Conservation (phyloP, 2,113 vertebrate genomes). For the Oenanthe oenanthe region DNA sequence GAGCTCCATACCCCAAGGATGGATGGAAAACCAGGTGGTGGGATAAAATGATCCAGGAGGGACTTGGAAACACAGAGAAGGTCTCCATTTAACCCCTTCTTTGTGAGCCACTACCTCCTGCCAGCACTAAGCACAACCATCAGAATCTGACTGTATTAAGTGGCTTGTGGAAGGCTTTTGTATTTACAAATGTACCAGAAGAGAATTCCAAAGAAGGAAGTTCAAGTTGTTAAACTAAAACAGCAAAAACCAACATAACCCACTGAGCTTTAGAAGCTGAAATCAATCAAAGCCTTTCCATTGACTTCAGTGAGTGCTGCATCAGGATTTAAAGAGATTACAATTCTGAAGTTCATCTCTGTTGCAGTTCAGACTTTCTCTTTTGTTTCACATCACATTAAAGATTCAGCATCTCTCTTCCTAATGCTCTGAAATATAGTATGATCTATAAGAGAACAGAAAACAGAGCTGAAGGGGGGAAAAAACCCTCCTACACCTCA, state of each 20-base stretch:
- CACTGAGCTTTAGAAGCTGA: constrained; percentile 43
- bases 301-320: not conserved
- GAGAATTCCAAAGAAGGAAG: not conserved
- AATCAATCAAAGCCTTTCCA: constrained; percentile 48
- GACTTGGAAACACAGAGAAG: not conserved
- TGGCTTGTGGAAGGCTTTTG: not conserved
- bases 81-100: not conserved
- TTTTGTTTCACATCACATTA: constrained; percentile 51
- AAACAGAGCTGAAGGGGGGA: not conserved
- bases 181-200: constrained; percentile 12
- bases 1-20: not conserved
- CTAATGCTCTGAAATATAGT: constrained; percentile 31
- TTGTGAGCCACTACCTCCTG: not conserved
- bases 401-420: constrained; percentile 19
- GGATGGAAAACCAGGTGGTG: not conserved
- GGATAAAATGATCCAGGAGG: not conserved
- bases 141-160: not conserved
- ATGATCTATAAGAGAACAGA: constrained; percentile 13
- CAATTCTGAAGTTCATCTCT: not conserved
- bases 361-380: not conserved
- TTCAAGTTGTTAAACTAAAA: constrained; percentile 41
- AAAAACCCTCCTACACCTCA: constrained; percentile 26
- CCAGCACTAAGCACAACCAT: not conserved
- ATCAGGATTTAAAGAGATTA: constrained; percentile 27
- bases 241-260: constrained; percentile 46